Evolutionary conservation across 2,797 vertebrate genomes (phyloP).

Genomic region (Labeo calbasu): DNA sequence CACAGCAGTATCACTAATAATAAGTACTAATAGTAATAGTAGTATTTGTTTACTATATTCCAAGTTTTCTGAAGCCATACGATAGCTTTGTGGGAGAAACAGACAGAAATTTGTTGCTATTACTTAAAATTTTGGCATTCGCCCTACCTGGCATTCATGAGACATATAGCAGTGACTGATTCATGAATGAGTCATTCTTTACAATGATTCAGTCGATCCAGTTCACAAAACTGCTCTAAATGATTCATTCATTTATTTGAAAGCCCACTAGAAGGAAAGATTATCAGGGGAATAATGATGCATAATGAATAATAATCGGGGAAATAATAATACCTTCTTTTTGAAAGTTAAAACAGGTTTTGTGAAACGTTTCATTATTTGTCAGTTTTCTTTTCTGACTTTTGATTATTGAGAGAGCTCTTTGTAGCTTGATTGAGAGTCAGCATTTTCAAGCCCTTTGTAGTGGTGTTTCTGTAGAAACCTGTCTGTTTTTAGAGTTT

Average conservation of each 20-base stretch:
- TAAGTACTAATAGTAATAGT: neutral
- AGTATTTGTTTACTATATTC: neutral
- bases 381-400: neutral
- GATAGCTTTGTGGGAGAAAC: neutral
- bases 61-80: neutral
- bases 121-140: neutral
- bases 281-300: neutral
- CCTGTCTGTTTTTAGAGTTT: conserved; percentile 28
- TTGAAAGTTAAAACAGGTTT: neutral
- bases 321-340: neutral
- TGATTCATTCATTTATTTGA: conserved; percentile 14
- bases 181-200: neutral
- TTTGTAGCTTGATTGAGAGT: conserved; percentile 21
- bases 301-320: neutral
- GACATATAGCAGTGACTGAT: neutral
- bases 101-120: neutral
- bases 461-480: conserved; percentile 18
- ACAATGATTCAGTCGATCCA: neutral
- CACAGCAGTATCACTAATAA: neutral
- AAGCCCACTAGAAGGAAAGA: neutral
- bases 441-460: conserved; percentile 2
- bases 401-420: conserved; percentile 15
- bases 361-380: neutral
- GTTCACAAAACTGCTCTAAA: conserved; percentile 6
- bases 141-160: neutral